These are phyloP conservation scores for Pseudoatta argentina DNA, from an alignment of 1,140 invertebrate genomes.

Conservation along the genomic window DNA sequence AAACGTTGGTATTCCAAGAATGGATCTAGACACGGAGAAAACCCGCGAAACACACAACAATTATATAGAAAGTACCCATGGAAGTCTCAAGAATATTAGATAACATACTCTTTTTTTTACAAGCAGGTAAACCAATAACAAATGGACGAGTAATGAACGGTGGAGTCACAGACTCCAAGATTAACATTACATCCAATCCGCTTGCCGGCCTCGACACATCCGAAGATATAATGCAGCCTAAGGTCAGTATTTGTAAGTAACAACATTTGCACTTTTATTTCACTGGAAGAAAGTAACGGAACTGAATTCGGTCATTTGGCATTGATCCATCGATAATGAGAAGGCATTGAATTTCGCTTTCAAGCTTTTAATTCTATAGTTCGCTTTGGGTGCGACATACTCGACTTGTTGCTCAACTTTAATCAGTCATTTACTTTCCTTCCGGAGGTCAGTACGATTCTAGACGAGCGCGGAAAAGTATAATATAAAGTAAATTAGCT, in stretches of 20 bases:
- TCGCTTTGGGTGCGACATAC: too few relatives aligned
- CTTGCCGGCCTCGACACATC: conserved; percentile 88
- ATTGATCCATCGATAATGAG: neutral
- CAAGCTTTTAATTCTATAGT: neutral
- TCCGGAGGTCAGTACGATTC: conserved; percentile 21
- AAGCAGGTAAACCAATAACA: conserved; percentile 85
- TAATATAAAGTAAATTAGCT: too few relatives aligned
- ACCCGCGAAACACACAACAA: too few relatives aligned
- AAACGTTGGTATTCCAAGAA: too few relatives aligned
- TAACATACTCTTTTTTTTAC: conserved; percentile 24
- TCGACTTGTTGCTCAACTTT: neutral
- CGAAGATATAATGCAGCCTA: conserved; percentile 87
- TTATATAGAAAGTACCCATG: too few relatives aligned
- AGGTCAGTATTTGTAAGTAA: conserved; percentile 84
- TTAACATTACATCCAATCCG: conserved; percentile 91
- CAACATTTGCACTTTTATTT: conserved; percentile 56
- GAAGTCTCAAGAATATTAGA: too few relatives aligned
- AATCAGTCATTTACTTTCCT: conserved; percentile 47
- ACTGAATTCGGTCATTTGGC: conserved; percentile 20
- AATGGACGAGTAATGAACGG: conserved; percentile 88
- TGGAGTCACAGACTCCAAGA: conserved; percentile 86
- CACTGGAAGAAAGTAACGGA: conserved; percentile 63
- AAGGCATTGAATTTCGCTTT: neutral
- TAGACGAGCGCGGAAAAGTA: conserved; percentile 48
- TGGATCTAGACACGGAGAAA: too few relatives aligned